Conservation (phyloP, 1,140 invertebrate species). For the Brachionus paranguensis region DNA sequence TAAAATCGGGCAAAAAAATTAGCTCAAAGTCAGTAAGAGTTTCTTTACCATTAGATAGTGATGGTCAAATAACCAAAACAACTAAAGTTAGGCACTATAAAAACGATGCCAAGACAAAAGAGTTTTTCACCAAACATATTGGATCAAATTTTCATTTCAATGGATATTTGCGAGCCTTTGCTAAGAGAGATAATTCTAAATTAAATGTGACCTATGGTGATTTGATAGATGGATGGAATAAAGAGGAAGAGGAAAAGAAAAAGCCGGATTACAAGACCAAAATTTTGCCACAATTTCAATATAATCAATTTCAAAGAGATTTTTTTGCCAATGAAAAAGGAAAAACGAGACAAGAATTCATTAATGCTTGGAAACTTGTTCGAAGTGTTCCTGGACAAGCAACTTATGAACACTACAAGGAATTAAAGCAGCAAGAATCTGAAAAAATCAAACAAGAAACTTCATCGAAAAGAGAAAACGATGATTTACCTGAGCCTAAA, state of each 20-base stretch:
- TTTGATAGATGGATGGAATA: background rate
- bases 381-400: background rate
- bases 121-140: background rate
- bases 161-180: background rate
- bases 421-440: background rate
- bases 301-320: slow-evolving; percentile 2
- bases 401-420: background rate
- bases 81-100: background rate
- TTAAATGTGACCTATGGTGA: background rate
- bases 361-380: background rate
- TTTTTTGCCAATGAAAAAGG: slow-evolving; percentile 11
- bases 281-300: slow-evolving; percentile 5
- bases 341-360: background rate
- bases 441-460: background rate
- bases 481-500: background rate
- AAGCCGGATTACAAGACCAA: background rate
- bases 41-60: background rate
- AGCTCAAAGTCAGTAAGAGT: background rate
- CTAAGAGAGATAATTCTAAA: background rate
- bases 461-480: background rate
- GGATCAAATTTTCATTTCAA: background rate
- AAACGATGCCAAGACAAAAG: background rate
- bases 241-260: background rate
- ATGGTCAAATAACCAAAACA: background rate
- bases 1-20: background rate